phyloP scores from a whole-genome alignment of 2,797 vertebrate species.

The Gallinago stenura region DNA sequence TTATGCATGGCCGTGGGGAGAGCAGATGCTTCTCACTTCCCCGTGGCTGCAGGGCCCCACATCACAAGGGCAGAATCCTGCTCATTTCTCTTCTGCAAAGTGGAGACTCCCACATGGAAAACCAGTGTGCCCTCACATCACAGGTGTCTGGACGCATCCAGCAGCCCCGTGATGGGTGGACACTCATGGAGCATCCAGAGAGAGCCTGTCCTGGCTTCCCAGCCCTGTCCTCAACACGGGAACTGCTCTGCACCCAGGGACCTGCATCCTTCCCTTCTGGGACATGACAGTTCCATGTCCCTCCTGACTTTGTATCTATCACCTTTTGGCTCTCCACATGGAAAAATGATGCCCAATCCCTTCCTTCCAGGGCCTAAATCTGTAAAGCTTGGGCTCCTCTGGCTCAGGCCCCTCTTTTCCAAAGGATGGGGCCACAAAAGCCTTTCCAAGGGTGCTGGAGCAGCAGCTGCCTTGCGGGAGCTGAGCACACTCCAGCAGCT shows the following conservation, averaged over 20 bases:
- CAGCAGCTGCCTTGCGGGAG: not conserved
- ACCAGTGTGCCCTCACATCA: rapidly evolving
- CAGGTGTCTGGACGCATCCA: not conserved
- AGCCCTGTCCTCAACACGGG: not conserved
- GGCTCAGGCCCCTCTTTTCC: not conserved
- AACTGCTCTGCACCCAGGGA: not conserved
- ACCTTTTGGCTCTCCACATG: not conserved
- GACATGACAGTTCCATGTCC: not conserved
- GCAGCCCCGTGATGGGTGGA: rapidly evolving
- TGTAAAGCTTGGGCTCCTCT: not conserved
- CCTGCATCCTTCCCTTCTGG: not conserved
- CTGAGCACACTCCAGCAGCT: not conserved
- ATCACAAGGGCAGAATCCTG: not conserved
- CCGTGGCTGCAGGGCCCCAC: not conserved
- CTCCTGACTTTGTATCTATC: not conserved
- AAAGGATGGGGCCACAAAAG: not conserved
- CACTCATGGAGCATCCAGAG: not conserved
- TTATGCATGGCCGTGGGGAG: not conserved
- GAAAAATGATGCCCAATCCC: not conserved
- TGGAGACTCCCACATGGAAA: not conserved
- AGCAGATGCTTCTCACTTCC: not conserved
- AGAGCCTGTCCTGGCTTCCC: not conserved
- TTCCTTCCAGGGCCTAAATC: not conserved
- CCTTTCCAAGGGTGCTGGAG: not conserved
- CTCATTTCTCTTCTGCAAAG: not conserved